phyloP scores from a whole-genome alignment of 2,113 vertebrate species.

The Crotalus helleri region DNA sequence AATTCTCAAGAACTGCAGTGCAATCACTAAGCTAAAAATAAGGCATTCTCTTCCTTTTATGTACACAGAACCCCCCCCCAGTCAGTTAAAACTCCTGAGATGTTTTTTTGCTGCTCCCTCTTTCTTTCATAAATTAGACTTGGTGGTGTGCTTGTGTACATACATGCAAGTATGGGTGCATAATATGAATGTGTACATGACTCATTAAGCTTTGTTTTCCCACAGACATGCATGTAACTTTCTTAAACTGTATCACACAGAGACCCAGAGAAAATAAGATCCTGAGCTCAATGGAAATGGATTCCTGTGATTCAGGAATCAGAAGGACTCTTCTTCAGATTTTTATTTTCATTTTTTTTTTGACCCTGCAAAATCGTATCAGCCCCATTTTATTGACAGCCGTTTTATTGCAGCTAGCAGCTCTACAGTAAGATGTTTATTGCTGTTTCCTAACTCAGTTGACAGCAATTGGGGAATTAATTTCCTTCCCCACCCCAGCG shows the following conservation, averaged over 20 bases:
- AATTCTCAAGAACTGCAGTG: constrained; percentile 42
- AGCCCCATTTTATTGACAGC: constrained; percentile 73
- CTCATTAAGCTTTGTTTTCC: constrained; percentile 39
- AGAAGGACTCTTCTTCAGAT: constrained; percentile 44
- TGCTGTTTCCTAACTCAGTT: constrained; percentile 76
- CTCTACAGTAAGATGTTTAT: constrained; percentile 80
- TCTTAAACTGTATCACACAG: constrained; percentile 23
- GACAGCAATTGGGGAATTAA: constrained; percentile 85
- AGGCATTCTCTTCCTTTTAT: constrained; percentile 15
- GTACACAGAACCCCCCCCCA: not conserved
- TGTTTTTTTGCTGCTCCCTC: not conserved
- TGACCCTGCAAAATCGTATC: constrained; percentile 61
- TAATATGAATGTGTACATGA: constrained; percentile 11
- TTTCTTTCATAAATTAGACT: constrained; percentile 23
- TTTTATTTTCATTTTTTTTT: constrained; percentile 63
- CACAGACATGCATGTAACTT: constrained; percentile 33
- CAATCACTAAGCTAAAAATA: constrained; percentile 39
- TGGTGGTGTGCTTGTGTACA: not conserved
- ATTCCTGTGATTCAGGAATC: constrained; percentile 44
- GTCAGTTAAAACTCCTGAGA: constrained; percentile 32
- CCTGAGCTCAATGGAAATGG: constrained; percentile 21
- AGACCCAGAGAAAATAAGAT: not conserved
- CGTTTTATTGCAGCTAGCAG: constrained; percentile 78
- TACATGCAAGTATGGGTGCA: no score
- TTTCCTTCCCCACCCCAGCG: constrained; percentile 78